phyloP scores from a whole-genome alignment of 2,113 vertebrate species.

The Vimba vimba region DNA sequence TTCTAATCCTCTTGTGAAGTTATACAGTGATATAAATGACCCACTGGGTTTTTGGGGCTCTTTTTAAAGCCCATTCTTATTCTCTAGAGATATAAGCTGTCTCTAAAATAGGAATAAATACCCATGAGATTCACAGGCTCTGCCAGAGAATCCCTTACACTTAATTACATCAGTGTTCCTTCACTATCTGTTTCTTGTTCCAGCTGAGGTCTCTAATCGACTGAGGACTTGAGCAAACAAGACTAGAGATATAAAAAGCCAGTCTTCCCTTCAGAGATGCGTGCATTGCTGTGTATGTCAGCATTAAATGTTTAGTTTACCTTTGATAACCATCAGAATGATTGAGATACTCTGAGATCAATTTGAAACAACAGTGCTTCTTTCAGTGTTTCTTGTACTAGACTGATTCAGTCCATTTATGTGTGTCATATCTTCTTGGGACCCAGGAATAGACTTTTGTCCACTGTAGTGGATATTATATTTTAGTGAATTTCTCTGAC shows the following conservation, averaged over 20 bases:
- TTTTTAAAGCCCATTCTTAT: constrained; percentile 3
- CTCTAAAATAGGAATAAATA: background rate
- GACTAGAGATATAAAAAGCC: background rate
- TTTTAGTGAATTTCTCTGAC: too few relatives aligned
- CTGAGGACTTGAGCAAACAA: background rate
- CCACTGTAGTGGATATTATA: too few relatives aligned
- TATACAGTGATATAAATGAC: background rate
- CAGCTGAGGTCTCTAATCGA: background rate
- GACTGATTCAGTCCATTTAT: too few relatives aligned
- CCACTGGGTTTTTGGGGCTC: background rate
- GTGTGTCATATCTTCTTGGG: too few relatives aligned
- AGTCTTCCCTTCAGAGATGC: background rate
- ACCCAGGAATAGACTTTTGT: too few relatives aligned
- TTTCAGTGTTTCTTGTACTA: background rate
- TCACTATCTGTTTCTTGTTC: constrained; percentile 20
- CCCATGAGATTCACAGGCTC: background rate
- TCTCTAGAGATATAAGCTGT: background rate
- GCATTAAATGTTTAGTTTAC: background rate
- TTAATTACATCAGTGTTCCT: constrained; percentile 44
- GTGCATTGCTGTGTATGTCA: background rate
- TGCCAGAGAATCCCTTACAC: constrained; percentile 34
- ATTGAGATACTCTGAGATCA: background rate
- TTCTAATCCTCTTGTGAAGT: background rate
- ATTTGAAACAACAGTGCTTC: constrained; percentile 9
- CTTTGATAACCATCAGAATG: background rate